Evolutionary conservation across 2,888 invertebrate species (phyloP).

Genomic region (Cremastobaeus sp.): DNA sequence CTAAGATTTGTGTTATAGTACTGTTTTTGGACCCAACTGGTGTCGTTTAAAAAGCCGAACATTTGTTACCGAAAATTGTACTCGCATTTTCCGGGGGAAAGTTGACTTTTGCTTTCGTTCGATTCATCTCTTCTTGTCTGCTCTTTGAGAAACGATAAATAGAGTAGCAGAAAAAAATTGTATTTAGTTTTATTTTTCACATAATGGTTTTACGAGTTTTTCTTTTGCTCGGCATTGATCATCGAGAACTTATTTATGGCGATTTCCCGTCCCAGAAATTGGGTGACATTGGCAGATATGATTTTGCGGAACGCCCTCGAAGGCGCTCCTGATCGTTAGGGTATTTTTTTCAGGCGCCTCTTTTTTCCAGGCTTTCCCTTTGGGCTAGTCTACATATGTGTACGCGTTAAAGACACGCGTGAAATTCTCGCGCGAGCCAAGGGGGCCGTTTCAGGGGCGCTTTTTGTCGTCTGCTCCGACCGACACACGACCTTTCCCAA

Average conservation of each 20-base stretch:
- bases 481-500: constrained; percentile 69
- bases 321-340: constrained; percentile 18
- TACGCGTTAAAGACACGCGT: constrained; percentile 50
- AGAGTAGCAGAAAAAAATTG: too few species aligned
- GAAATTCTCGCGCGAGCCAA: constrained; percentile 70
- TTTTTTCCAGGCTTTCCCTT: constrained; percentile 50
- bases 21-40: constrained; percentile 67
- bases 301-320: constrained; percentile 20
- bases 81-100: too few species aligned
- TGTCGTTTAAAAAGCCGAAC: constrained; percentile 45
- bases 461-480: constrained; percentile 67
- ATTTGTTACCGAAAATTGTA: constrained; percentile 18
- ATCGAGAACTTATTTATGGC: not conserved
- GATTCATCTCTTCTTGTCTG: too few species aligned
- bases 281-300: constrained; percentile 24
- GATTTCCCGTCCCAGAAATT: too few species aligned
- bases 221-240: too few species aligned
- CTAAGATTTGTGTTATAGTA: constrained; percentile 76
- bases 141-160: too few species aligned
- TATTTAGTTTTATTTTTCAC: too few species aligned
- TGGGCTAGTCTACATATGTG: constrained; percentile 53
- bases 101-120: too few species aligned
- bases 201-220: too few species aligned
- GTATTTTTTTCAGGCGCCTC: constrained; percentile 32
- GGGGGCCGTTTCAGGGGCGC: constrained; percentile 72